Base-by-base conservation (phyloP, 2,797 vertebrate species). In the Salmo trutta region DNA sequence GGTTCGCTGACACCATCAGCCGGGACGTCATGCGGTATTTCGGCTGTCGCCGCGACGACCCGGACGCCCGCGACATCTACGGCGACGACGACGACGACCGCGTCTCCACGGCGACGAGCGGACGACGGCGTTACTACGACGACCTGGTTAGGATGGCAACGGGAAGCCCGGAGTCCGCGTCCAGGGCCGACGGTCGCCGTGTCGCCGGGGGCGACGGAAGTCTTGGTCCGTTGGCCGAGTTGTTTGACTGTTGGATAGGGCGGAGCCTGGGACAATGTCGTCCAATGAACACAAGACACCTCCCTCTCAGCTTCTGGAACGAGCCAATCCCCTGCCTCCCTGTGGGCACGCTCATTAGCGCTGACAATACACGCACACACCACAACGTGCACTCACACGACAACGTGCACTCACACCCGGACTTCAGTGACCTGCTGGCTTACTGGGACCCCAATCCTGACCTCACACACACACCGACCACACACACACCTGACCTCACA, bases 341-440 rank as follows among this genome's bases (percentile, higher is more conserved):
- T 21, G 41, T 87, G 71, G 51, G 59, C 66, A 6, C 51, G 52
- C 82, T 85, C 14, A 59, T n/a, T 59, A 59, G 19, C 8, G 7
- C 56, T 21, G 56, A 31, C 0, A 29, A 80, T 79, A 16, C 59
- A 19, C 84, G 83, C 77, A 52, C 53, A 12, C 71, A 14, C 67
- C 36, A 29, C 1, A 27, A 80, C 80, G 15, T 53, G 15, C 84
- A 84, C 77, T 0, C 53, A n/a, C 81, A 85, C 36, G 86, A 79
- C 47, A 81, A 53, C 54, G 10, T 69, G 17, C 47, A 81, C 10
- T 3, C 74, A 15, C 83, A 91, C 69, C 93, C 88, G 3, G 94
- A 95, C 82, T 99, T 99, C 90, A 99, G 98, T 0, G 98, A 99
- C 88, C 89, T 99, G 77, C 92, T 99, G 79, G 97, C 97, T 62